Evolutionary conservation across 2,113 vertebrate species (phyloP).

Genomic region (Vidua chalybeata): DNA sequence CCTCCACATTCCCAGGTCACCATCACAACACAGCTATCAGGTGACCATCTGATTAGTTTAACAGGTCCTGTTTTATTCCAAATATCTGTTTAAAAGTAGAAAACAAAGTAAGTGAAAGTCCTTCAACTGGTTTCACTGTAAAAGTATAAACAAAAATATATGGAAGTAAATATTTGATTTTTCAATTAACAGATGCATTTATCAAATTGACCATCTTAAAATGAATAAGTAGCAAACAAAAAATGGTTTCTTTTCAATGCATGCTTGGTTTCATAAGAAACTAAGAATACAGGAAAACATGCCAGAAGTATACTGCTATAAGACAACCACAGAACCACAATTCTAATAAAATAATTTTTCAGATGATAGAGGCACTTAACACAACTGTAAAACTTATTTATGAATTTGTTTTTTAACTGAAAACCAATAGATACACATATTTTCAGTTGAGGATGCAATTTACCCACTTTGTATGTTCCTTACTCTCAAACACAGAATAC

Average conservation of each 20-base stretch:
- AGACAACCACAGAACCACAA: neutral
- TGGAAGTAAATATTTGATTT: neutral
- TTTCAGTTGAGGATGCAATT: neutral
- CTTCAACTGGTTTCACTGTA: neutral
- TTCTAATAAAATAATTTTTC: neutral
- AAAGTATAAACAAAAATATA: neutral
- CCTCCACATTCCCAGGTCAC: slow-evolving; percentile 96
- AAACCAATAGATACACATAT: neutral
- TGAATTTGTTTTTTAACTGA: neutral
- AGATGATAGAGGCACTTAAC: neutral
- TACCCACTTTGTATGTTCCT: neutral
- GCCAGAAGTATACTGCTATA: neutral
- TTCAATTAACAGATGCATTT: neutral
- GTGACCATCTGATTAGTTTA: slow-evolving; percentile 93
- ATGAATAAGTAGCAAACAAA: neutral
- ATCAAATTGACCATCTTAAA: neutral
- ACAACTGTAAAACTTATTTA: neutral
- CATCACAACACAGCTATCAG: slow-evolving; percentile 93
- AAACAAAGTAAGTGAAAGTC: neutral
- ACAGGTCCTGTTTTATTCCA: slow-evolving; percentile 98
- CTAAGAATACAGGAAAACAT: neutral
- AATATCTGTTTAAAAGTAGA: slow-evolving; percentile 82
- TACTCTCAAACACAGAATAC: neutral
- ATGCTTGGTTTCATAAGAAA: neutral
- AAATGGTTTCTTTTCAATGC: neutral